Conservation (phyloP, 2,888 invertebrate species). For the Leptopilina syphax region DNA sequence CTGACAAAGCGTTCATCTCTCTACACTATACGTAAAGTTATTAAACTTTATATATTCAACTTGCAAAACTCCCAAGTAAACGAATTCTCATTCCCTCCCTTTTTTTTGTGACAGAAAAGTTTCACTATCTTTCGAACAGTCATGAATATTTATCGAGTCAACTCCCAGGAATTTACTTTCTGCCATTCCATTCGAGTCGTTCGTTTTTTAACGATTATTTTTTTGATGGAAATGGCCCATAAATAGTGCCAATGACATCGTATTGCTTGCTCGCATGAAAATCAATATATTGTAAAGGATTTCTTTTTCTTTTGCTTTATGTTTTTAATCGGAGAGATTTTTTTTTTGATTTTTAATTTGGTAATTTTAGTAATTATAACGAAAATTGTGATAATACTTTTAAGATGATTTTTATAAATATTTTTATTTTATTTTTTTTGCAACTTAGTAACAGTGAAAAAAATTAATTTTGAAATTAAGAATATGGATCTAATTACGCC, state of each 20-base stretch:
- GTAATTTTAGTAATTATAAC: no score
- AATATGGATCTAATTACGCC: no score
- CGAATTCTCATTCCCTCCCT: not conserved
- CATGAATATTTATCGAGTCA: conserved; percentile 24
- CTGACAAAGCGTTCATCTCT: not conserved
- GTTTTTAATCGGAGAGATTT: no score
- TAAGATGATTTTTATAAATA: no score
- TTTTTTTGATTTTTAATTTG: not conserved
- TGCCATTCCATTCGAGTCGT: not conserved
- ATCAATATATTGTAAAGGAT: not conserved
- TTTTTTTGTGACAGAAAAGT: not conserved
- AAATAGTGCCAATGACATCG: not conserved
- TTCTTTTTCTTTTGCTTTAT: not conserved
- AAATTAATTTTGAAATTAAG: no score
- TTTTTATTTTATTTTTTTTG: no score
- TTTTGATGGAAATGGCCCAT: conserved; percentile 4
- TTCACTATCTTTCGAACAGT: not conserved
- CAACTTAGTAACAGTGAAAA: no score
- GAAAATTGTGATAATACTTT: no score
- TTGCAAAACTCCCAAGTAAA: conserved; percentile 2
- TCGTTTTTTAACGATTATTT: conserved; percentile 2
- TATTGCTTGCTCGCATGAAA: not conserved
- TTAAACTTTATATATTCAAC: not conserved
- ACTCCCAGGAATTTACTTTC: not conserved
- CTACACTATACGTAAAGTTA: not conserved